phyloP scores from a whole-genome alignment of 2,888 invertebrate genomes.

The Tethea ocularis region DNA sequence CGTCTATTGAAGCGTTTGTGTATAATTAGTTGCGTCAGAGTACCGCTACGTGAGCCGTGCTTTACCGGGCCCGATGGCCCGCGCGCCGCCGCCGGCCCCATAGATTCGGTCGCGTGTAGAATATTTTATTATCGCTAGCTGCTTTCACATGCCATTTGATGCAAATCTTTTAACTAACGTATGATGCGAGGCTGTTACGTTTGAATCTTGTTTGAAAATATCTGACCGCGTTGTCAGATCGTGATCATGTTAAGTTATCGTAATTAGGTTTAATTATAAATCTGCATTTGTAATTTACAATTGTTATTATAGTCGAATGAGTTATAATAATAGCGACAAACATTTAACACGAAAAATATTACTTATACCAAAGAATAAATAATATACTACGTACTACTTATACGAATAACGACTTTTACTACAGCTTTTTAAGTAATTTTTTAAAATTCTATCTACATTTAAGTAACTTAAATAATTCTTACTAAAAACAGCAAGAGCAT shows the following conservation, averaged over 20 bases:
- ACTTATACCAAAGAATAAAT: too few species aligned
- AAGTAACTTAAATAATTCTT: background rate
- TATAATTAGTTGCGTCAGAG: conserved; percentile 79
- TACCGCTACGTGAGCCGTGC: conserved; percentile 60
- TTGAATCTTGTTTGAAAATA: background rate
- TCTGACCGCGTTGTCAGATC: background rate
- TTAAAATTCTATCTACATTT: too few species aligned
- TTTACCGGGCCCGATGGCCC: conserved; percentile 44
- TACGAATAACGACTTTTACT: too few species aligned
- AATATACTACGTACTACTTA: too few species aligned
- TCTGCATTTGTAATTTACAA: background rate
- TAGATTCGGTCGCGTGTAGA: conserved; percentile 59
- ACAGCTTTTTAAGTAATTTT: too few species aligned
- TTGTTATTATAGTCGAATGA: background rate
- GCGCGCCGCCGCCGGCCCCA: conserved; percentile 42
- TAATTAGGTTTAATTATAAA: background rate
- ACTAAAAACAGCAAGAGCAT: background rate
- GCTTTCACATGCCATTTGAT: conserved; percentile 70
- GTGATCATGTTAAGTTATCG: background rate
- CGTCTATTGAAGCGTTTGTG: conserved; percentile 62
- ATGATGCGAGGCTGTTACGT: conserved; percentile 28
- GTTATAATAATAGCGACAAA: background rate
- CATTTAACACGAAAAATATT: too few species aligned
- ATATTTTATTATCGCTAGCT: conserved; percentile 60
- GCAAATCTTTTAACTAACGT: conserved; percentile 52